Conservation (phyloP, 2,888 invertebrate genomes). For the Amphipoea oculea region DNA sequence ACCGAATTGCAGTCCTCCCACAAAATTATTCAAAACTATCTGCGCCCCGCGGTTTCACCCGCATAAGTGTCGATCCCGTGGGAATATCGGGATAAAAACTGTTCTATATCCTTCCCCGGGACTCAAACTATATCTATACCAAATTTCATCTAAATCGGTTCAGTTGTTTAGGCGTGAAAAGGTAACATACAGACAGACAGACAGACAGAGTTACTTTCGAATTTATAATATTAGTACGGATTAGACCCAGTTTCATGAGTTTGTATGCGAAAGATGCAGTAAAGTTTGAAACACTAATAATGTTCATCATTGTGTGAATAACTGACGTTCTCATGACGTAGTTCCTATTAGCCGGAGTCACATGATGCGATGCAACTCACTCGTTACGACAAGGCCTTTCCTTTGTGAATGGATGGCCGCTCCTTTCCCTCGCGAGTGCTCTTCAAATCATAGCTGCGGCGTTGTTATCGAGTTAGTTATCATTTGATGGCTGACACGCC, state of each 20-base stretch:
- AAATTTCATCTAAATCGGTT: too few species aligned
- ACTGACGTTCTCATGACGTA: constrained; percentile 51
- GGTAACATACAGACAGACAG: too few species aligned
- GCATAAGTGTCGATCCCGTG: too few species aligned
- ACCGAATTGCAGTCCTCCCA: neutral
- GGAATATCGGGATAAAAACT: too few species aligned
- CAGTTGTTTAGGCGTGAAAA: too few species aligned
- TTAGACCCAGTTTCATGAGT: constrained; percentile 13
- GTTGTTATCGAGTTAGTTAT: constrained; percentile 29
- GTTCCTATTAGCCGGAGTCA: constrained; percentile 37
- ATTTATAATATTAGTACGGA: too few species aligned
- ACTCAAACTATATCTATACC: too few species aligned
- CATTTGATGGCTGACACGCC: constrained; percentile 34
- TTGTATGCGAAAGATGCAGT: neutral
- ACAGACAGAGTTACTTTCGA: too few species aligned
- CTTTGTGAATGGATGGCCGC: constrained; percentile 59
- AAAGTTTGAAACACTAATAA: constrained; percentile 25
- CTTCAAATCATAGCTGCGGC: constrained; percentile 21
- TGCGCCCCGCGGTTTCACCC: too few species aligned
- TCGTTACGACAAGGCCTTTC: constrained; percentile 60
- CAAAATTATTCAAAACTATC: neutral
- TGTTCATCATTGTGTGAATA: constrained; percentile 38
- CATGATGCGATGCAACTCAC: constrained; percentile 48
- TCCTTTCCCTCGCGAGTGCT: constrained; percentile 57
- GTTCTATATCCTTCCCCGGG: too few species aligned